Percentiles rank a stretch among this genome's conserved stretches.
Conservation (phyloP, 2,888 invertebrate species). For the Thecocarcelia acutangulata region DNA sequence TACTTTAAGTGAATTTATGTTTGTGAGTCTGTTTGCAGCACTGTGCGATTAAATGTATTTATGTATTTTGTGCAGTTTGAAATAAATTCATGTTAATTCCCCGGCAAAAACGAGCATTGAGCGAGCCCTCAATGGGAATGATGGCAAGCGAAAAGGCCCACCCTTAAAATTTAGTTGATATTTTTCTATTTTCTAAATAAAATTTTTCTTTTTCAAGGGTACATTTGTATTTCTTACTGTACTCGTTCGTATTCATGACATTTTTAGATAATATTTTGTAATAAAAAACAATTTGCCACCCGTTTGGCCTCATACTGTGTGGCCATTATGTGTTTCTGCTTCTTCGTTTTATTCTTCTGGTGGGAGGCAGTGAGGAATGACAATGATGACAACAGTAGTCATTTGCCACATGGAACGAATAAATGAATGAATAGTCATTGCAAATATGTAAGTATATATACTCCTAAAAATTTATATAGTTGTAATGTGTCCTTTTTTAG, state of each 20-base stretch:
- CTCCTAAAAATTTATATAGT: constrained; percentile 47
- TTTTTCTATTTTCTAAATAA: constrained; percentile 1
- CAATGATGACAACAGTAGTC: constrained; percentile 55
- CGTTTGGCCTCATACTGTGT: constrained; percentile 73
- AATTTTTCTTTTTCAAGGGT: constrained; percentile 6
- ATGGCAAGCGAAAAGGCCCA: constrained; percentile 29
- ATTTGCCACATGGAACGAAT: constrained; percentile 29
- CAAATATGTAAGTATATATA: constrained; percentile 24
- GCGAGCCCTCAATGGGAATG: constrained; percentile 39
- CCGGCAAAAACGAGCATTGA: constrained; percentile 24
- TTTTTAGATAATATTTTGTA: constrained; percentile 58
- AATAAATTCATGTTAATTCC: constrained; percentile 54
- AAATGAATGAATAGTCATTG: constrained; percentile 13
- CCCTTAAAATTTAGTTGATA: constrained; percentile 38
- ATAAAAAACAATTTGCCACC: constrained; percentile 80
- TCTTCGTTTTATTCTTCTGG: background rate
- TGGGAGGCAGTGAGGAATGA: constrained; percentile 32
- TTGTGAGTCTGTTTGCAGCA: background rate
- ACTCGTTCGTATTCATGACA: background rate
- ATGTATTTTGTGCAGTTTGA: constrained; percentile 39
- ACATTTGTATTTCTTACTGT: constrained; percentile 7
- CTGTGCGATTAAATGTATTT: background rate
- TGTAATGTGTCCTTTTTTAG: constrained; percentile 54
- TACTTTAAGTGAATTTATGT: constrained; percentile 41
- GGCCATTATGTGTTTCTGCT: background rate